These are phyloP conservation scores for Yponomeuta cagnagella DNA, from an alignment of 2,888 invertebrate species.

Conservation along the genomic window DNA sequence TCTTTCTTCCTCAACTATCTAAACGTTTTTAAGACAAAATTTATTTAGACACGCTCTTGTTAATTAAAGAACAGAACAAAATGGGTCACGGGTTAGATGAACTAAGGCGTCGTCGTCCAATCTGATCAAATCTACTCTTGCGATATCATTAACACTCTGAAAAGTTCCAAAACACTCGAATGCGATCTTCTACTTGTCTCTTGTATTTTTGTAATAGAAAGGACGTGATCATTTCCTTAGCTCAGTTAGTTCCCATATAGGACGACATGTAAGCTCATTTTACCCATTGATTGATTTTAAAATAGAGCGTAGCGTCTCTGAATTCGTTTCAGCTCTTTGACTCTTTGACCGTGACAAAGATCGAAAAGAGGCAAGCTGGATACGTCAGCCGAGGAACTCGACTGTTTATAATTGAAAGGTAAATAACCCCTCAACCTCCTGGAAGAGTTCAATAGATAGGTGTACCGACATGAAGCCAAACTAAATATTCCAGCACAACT, in stretches of 20 bases:
- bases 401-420: not conserved
- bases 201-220: too few relatives aligned
- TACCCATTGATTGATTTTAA: not conserved
- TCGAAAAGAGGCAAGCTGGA: not conserved
- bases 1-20: conserved; percentile 2
- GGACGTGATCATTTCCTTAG: too few relatives aligned
- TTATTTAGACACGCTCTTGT: not conserved
- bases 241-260: not conserved
- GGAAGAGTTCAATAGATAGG: not conserved
- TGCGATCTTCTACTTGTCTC: too few relatives aligned
- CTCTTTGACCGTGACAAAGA: not conserved
- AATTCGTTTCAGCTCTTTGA: not conserved
- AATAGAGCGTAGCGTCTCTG: not conserved
- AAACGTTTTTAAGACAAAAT: not conserved
- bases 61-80: conserved; percentile 1
- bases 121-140: not conserved
- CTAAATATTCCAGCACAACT: not conserved
- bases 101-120: not conserved
- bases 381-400: not conserved
- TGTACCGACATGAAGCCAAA: not conserved
- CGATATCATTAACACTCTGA: too few relatives aligned
- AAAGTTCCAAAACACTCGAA: too few relatives aligned
- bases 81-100: not conserved
- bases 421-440: too few relatives aligned
- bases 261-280: not conserved